Evolutionary conservation across 2,888 invertebrate genomes (phyloP).

Genomic region (Ennomos fuscantarius): DNA sequence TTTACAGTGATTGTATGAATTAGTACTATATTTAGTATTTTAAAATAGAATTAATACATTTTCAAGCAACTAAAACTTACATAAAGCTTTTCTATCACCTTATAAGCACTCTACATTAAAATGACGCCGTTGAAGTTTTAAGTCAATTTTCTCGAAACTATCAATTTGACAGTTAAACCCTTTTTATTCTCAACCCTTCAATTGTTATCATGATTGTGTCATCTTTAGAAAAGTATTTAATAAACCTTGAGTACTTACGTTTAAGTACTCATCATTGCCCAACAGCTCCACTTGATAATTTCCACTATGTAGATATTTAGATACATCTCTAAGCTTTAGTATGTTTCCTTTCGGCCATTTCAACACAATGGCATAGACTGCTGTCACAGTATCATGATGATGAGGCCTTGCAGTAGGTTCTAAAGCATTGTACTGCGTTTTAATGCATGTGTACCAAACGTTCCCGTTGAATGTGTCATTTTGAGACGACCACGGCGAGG

Average conservation of each 20-base stretch:
- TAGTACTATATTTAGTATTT: no score
- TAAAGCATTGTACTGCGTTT: conserved; percentile 49
- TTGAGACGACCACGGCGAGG: conserved; percentile 91
- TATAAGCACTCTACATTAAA: no score
- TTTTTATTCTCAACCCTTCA: no score
- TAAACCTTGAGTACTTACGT: conserved; percentile 49
- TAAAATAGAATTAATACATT: no score
- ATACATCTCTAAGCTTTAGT: conserved; percentile 62
- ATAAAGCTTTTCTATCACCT: no score
- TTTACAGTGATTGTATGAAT: no score
- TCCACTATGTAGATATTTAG: conserved; percentile 52
- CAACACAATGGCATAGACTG: conserved; percentile 88
- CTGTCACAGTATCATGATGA: conserved; percentile 46
- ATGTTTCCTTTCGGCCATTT: conserved; percentile 87
- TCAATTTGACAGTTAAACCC: no score
- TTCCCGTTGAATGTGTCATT: conserved; percentile 90
- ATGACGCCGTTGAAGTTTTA: no score
- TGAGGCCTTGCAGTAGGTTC: conserved; percentile 52
- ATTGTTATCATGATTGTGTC: no score
- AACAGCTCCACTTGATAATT: conserved; percentile 57
- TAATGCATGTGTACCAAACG: conserved; percentile 90
- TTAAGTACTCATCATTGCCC: conserved; percentile 55
- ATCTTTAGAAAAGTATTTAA: no score
- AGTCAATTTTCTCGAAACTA: no score
- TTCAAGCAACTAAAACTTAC: no score